Evolutionary conservation across 2,797 vertebrate genomes (phyloP), one percentile per base, ranked within the genome.

Genomic region (Diplodus puntazzo): DNA sequence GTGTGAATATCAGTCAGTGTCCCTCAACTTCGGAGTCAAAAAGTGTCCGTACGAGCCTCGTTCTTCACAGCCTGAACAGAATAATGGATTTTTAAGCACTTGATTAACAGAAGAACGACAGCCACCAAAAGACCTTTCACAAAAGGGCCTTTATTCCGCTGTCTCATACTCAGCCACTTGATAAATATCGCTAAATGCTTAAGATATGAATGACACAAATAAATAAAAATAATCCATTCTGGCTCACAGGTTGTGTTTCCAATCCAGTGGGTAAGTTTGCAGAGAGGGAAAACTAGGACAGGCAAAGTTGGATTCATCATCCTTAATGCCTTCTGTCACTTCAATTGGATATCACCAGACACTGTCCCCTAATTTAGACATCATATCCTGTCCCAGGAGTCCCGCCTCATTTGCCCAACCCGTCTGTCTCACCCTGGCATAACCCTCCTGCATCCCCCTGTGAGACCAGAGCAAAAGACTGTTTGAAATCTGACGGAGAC

Each of bases 261-360:
- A 12, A 58, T 80, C 82, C 87, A 80, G 74, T 71, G 50, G 57
- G 76, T 78, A 83, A 85, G 83, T 89, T 90, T 78, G 48, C 66
- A 58, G 73, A 39, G 80, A 71, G 73, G 71, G 73, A 43, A 88
- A 93, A 89, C 52, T 92, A 78, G 92, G 89, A 82, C 91, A 85
- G 63, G 74, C 64, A 78, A 77, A 90, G 90, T 88, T 88, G 89
- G 88, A 90, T 83, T 81, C 79, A 49, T 91, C 88, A 77, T 85
- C 85, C 69, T 85, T 85, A 84, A 86, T 81, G 88, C 86, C 87
- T 88, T 91, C 91, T 92, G 90, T 88, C 87, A 82, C 86, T 89
- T 88, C 81, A 86, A 45, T 85, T 76, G 82, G 81, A 89, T 80
- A 79, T 87, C 82, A 79, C 30, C 86, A 82, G 85, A 85, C 84